Base-by-base conservation (phyloP, 2,888 invertebrate genomes). In the Xylophagus ater region DNA sequence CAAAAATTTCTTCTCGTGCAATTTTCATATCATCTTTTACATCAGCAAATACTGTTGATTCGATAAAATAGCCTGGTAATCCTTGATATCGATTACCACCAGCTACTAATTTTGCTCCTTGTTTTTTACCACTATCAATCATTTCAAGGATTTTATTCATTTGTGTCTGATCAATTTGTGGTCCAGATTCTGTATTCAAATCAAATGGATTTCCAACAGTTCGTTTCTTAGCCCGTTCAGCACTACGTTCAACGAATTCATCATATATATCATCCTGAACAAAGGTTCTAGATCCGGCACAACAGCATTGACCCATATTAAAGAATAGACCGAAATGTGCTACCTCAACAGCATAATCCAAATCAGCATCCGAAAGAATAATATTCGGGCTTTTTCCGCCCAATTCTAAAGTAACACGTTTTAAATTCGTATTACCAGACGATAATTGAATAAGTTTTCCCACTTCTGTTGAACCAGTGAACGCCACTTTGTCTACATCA, bases 361-460 rank as follows among this genome's bases (percentile, higher is more conserved):
- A 57, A 60, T 94, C 84, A 1, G 80, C 78, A 63, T 94, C 94
- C 0, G 78, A 77, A 38, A 92, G 73, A 48, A 94, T 75, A 47
- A 94, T 84, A 63, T 85, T 88, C 1, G 94, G 93, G 33, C 89
- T 90, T 65, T 94, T 94, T 37, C 94, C 94, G 25, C 94, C 94
- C 53, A 94, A 67, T 66, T 94, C 94, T 47, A 94, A 66, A 0
- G 90, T 89, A 1, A 86, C 81, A 31, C 90, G 73, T 65, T 94
- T 94, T 51, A 96, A 65, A 43, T 84, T 84, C 1, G 72, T 72
- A 32, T 66, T 60, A 1, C 77, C 84, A 1, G 89, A 79, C 13
- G 77, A 79, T 57, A 79, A 73, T 61, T 87, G 81, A 49, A 94
- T 81, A 44, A 85, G 54, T 61, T 86, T 79, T 34, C 94, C 93